Evolutionary conservation across 2,888 invertebrate genomes (phyloP).

Genomic region (Lasioglossum marginatum): DNA sequence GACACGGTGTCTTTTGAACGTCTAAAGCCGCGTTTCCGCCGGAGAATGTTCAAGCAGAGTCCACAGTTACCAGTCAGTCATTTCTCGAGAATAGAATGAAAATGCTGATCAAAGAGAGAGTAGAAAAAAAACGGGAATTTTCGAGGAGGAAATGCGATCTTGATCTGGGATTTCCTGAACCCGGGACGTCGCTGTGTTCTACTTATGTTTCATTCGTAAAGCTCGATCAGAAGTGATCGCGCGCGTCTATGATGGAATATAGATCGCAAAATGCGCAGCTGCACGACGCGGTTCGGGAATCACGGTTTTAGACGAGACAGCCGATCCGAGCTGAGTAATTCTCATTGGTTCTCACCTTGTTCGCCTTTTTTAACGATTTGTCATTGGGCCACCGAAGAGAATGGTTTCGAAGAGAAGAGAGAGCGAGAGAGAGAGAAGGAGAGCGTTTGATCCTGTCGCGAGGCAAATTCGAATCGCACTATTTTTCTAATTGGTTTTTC

Average conservation of each 20-base stretch:
- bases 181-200: too few relatives aligned
- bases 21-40: not conserved
- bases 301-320: not conserved
- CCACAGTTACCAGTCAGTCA: not conserved
- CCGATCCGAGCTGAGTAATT: not conserved
- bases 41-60: not conserved
- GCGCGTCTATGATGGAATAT: too few relatives aligned
- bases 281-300: too few relatives aligned
- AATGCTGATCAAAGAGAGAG: slow-evolving; percentile 5
- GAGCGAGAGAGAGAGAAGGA: not conserved
- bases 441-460: not conserved
- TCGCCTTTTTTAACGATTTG: not conserved
- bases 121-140: not conserved
- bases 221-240: too few relatives aligned
- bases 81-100: not conserved
- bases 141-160: not conserved
- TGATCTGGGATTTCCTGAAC: not conserved
- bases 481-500: slow-evolving; percentile 21
- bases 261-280: too few relatives aligned
- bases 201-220: too few relatives aligned
- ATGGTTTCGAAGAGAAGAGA: not conserved
- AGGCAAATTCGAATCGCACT: slow-evolving; percentile 8
- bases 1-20: not conserved
- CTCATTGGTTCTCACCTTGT: not conserved
- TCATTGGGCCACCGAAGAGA: slow-evolving; percentile 3